phyloP scores from a whole-genome alignment of 2,797 vertebrate genomes.

The Mus spretus region DNA sequence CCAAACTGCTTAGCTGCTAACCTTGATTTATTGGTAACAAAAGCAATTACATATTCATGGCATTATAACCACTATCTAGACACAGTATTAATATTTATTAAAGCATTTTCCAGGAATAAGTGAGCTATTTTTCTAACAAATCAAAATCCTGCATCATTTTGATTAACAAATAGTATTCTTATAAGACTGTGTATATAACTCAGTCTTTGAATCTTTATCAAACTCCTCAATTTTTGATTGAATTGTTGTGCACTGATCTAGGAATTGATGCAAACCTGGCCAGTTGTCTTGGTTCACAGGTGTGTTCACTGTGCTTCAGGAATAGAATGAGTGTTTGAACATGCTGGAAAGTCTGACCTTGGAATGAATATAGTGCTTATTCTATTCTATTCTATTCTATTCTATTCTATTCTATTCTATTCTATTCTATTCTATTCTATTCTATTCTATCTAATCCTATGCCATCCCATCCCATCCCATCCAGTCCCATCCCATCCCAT shows the following conservation, averaged over 20 bases:
- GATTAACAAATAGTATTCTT: constrained; percentile 49
- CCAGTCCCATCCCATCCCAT: background rate
- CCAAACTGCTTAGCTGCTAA: constrained; percentile 65
- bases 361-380: background rate
- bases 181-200: background rate
- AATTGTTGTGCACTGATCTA: background rate
- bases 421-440: too few relatives aligned
- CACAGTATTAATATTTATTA: constrained; percentile 78
- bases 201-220: constrained; percentile 19
- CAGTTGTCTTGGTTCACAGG: background rate
- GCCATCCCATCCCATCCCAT: too few relatives aligned
- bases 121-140: constrained; percentile 39
- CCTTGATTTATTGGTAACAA: constrained; percentile 82
- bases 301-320: background rate
- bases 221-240: background rate
- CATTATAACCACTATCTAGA: constrained; percentile 67
- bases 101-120: constrained; percentile 49
- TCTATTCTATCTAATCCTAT: too few relatives aligned
- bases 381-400: too few relatives aligned
- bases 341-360: background rate
- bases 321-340: background rate
- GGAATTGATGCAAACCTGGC: background rate
- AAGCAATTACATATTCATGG: constrained; percentile 77
- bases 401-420: too few relatives aligned
- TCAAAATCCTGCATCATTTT: constrained; percentile 54